These are phyloP conservation scores for Trissoscelio sp. DNA, from an alignment of 2,888 invertebrate genomes.

Conservation along the genomic window DNA sequence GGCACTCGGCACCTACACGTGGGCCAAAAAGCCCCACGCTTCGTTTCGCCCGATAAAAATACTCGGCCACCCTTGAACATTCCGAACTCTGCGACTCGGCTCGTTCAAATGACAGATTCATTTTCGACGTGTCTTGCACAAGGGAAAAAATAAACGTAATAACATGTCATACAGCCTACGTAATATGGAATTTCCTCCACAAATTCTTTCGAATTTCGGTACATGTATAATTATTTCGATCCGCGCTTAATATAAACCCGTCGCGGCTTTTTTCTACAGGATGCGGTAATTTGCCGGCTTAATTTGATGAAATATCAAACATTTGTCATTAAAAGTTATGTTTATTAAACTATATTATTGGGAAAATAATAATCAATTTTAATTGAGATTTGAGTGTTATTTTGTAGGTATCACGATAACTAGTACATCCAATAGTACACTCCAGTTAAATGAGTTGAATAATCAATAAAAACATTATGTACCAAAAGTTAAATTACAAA, in stretches of 20 bases:
- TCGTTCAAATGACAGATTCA: slow-evolving; percentile 61
- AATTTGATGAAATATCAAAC: too few relatives aligned
- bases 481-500: too few relatives aligned
- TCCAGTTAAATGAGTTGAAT: too few relatives aligned
- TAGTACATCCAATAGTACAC: too few relatives aligned
- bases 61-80: slow-evolving; percentile 67
- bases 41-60: slow-evolving; percentile 68
- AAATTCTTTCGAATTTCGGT: slow-evolving; percentile 35
- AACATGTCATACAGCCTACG: slow-evolving; percentile 43
- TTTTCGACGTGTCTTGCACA: slow-evolving; percentile 55
- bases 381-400: too few relatives aligned
- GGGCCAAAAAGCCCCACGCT: slow-evolving; percentile 64
- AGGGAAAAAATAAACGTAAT: slow-evolving; percentile 40
- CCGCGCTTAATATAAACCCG: slow-evolving; percentile 27
- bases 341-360: too few relatives aligned
- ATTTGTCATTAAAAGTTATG: too few relatives aligned
- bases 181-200: slow-evolving; percentile 53
- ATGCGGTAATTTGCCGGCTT: slow-evolving; percentile 24
- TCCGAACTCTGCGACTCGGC: slow-evolving; percentile 19
- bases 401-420: too few relatives aligned
- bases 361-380: too few relatives aligned
- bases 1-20: slow-evolving; percentile 57
- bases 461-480: too few relatives aligned
- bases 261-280: slow-evolving; percentile 5
- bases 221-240: slow-evolving; percentile 49